Percentiles rank a stretch among this genome's conserved stretches.
These are phyloP conservation scores for Autographa pulchrina DNA, from an alignment of 2,888 invertebrate genomes.

Conservation along the genomic window DNA sequence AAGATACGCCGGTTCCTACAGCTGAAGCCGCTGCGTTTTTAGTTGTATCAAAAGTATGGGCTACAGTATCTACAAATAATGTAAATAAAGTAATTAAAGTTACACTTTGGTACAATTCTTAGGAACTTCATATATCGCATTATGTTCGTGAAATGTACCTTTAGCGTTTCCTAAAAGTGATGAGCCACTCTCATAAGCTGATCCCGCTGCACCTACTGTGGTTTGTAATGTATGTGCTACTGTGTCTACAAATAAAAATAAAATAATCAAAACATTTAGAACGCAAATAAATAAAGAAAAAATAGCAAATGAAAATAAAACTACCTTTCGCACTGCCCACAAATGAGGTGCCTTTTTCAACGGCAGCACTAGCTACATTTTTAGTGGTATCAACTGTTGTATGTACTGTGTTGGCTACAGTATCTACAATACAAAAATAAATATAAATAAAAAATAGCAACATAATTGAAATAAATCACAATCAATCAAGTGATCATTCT, in stretches of 20 bases:
- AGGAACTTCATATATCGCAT: not conserved
- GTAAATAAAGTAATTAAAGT: not conserved
- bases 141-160: slow-evolving; percentile 44
- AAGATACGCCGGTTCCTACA: slow-evolving; percentile 71
- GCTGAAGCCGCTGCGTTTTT: slow-evolving; percentile 50
- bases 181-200: slow-evolving; percentile 67
- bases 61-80: slow-evolving; percentile 70
- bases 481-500: slow-evolving; percentile 24
- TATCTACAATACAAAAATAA: slow-evolving; percentile 59
- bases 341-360: slow-evolving; percentile 70
- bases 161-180: slow-evolving; percentile 64
- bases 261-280: slow-evolving; percentile 1
- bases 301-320: not conserved
- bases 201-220: slow-evolving; percentile 67
- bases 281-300: not conserved
- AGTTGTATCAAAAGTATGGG: slow-evolving; percentile 66
- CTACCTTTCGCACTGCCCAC: slow-evolving; percentile 71
- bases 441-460: slow-evolving; percentile 15
- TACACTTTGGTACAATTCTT: not conserved
- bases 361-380: slow-evolving; percentile 67
- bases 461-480: slow-evolving; percentile 10
- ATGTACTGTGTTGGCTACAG: slow-evolving; percentile 67
- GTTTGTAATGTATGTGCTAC: slow-evolving; percentile 65
- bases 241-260: slow-evolving; percentile 62
- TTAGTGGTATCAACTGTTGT: slow-evolving; percentile 73